Percentiles rank a stretch among this genome's conserved stretches.
These are phyloP conservation scores for Apus apus DNA, from an alignment of 2,113 vertebrate genomes.

Conservation along the genomic window DNA sequence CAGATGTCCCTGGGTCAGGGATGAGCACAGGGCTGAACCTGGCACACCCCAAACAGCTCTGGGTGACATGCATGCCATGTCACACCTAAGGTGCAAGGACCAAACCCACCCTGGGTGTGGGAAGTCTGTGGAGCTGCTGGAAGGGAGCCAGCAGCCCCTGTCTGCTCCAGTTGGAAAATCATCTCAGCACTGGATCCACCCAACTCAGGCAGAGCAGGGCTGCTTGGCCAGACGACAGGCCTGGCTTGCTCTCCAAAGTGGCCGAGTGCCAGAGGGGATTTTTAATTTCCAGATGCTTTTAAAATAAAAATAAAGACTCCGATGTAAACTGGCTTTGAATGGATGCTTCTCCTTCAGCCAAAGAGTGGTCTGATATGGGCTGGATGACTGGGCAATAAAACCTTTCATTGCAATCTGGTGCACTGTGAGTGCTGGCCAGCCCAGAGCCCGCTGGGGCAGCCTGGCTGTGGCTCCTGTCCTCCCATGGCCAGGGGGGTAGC, in stretches of 20 bases:
- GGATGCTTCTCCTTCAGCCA: constrained; percentile 56
- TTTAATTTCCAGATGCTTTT: constrained; percentile 80
- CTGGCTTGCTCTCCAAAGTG: constrained; percentile 62
- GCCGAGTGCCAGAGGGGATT: constrained; percentile 63
- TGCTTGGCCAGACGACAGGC: constrained; percentile 64
- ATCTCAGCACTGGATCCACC: constrained; percentile 9
- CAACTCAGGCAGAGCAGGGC: constrained; percentile 32
- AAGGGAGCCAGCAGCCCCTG: background rate
- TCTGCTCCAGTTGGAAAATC: constrained; percentile 1
- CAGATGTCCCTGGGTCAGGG: background rate
- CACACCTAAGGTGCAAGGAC: background rate
- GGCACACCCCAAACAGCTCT: background rate
- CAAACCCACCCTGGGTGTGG: background rate
- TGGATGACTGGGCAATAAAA: constrained; percentile 9
- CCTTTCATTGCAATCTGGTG: background rate
- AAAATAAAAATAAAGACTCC: constrained; percentile 74
- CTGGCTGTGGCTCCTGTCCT: background rate
- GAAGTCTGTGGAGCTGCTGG: background rate
- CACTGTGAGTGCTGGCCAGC: background rate
- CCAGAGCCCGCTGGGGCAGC: fast-evolving
- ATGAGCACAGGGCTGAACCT: background rate
- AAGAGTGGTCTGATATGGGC: background rate
- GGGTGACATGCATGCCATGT: fast-evolving
- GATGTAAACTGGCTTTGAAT: constrained; percentile 72
- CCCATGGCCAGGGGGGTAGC: background rate